A percentile compares a stretch with the other conserved stretches of the same genome.
Conservation (phyloP, 2,113 vertebrate genomes). For the Spermophilus dauricus region DNA sequence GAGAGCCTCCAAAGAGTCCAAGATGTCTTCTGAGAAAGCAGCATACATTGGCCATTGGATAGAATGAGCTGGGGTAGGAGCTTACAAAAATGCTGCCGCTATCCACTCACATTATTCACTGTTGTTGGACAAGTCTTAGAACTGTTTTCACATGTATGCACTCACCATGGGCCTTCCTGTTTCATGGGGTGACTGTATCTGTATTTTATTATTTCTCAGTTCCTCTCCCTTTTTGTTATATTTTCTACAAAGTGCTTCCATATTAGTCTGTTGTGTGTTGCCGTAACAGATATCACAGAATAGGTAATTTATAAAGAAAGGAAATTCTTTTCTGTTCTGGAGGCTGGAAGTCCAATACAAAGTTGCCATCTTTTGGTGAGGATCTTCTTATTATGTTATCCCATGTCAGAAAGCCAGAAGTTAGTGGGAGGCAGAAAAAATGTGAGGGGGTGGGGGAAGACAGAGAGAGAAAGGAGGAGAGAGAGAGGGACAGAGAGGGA, state of each 20-base stretch:
- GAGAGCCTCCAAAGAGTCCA: too few species aligned
- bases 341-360: not conserved
- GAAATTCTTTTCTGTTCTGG: not conserved
- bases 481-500: not conserved
- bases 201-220: not conserved
- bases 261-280: not conserved
- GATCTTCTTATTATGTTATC: not conserved
- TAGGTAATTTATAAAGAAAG: not conserved
- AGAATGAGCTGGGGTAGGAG: not conserved
- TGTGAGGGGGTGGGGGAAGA: fast-evolving
- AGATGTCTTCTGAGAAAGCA: not conserved
- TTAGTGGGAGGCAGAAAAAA: not conserved
- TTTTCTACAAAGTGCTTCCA: not conserved
- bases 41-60: not conserved
- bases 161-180: too few species aligned
- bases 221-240: too few species aligned
- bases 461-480: not conserved
- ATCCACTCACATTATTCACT: too few species aligned
- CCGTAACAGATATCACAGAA: not conserved
- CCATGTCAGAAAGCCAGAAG: too few species aligned
- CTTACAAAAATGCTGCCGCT: not conserved
- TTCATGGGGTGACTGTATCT: not conserved
- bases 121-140: fast-evolving
- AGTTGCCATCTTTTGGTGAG: not conserved
- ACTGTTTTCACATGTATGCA: not conserved